Evolutionary conservation across 1,140 invertebrate species (phyloP), one percentile per base, ranked within the genome.

Genomic region (Trichomalopsis sarcophagae): DNA sequence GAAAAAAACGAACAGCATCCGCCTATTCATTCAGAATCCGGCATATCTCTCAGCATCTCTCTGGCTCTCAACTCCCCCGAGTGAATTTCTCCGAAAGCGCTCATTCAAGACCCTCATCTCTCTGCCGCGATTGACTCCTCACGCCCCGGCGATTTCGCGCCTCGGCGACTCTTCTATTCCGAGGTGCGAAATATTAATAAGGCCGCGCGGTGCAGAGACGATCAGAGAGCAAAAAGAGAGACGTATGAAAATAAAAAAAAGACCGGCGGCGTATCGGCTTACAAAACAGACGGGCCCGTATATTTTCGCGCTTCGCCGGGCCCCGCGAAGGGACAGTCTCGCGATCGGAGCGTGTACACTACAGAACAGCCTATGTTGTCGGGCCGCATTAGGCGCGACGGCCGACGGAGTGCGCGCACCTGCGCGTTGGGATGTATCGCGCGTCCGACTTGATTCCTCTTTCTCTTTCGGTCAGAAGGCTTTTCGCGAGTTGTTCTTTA

Each of bases 361-460:
- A 4, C 33, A 36, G 33, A 36, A 27, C 78, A 23, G 44, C 30
- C 68, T 78, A n/a, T n/a, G 79, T n/a, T 62, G 55, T 87, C 83
- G 75, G 73, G 79, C 76, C 86, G 83, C 82, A 77, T 86, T 84
- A 76, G 77, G 76, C 62, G 81, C 87, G 86, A 78, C 80, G 84
- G 84, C 84, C 84, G 84, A 81, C 84, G 84, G 78, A 47, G 74
- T 77, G 33, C 75, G 62, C 66, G 75, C 75, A 79, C 75, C 75
- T 84, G 82, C 62, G 36, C 79, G 21, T 21, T 36, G 21, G 47
- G 74, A 50, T 44, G 9, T 21, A 10, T 33, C 30, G 71, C 71
- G 71, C 7, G 11, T 23, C 44, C 4, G n/a, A n/a, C 23, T 13
- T 23, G 47, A 76, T 30, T n/a, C 36, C n/a, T 76, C 44, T 23